Evolutionary conservation across 1,140 invertebrate species (phyloP).

Genomic region (Temnothorax longispinosus): DNA sequence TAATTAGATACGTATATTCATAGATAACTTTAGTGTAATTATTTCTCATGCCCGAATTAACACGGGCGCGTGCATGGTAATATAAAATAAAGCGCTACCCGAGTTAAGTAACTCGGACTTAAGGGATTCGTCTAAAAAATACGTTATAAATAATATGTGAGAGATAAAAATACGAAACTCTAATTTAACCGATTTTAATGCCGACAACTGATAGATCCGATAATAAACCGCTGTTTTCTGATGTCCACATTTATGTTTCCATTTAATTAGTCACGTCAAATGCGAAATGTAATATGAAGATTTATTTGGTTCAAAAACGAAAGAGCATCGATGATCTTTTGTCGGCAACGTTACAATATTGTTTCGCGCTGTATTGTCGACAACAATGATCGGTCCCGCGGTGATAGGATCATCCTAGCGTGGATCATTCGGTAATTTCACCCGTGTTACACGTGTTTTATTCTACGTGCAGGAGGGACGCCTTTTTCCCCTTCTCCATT

Average conservation of each 20-base stretch:
- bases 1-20: too few species aligned
- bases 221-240: background rate
- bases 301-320: constrained; percentile 41
- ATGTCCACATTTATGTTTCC: background rate
- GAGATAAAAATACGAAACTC: background rate
- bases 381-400: constrained; percentile 77
- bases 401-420: constrained; percentile 79
- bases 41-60: too few species aligned
- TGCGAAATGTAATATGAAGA: background rate
- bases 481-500: constrained; percentile 7
- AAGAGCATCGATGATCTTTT: constrained; percentile 77
- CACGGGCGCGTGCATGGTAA: too few species aligned
- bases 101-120: too few species aligned
- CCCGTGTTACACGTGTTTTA: constrained; percentile 71
- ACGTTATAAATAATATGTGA: background rate
- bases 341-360: constrained; percentile 72
- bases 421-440: constrained; percentile 84
- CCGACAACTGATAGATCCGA: background rate
- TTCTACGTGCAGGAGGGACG: constrained; percentile 17
- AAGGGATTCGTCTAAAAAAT: background rate
- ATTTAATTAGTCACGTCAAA: constrained; percentile 21
- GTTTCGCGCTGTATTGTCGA: constrained; percentile 79
- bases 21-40: too few species aligned
- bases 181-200: background rate
- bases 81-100: too few species aligned